phyloP scores from a whole-genome alignment of 2,888 invertebrate species.

The Chrysina gloriosa region DNA sequence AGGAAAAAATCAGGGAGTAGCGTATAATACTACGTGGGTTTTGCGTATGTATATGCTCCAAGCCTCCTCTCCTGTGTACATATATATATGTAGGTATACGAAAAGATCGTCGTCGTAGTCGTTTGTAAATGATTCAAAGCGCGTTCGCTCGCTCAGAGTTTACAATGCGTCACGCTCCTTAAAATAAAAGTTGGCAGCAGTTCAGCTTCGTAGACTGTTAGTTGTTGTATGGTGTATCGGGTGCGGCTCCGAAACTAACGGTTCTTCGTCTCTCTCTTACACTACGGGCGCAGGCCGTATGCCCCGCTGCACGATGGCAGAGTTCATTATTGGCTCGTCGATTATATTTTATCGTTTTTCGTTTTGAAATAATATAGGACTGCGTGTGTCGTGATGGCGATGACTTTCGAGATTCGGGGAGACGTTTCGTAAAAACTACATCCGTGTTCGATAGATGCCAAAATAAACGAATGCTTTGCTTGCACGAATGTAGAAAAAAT shows the following conservation, averaged over 20 bases:
- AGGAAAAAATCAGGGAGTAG: no score
- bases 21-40: background rate
- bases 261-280: constrained; percentile 43
- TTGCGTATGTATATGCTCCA: background rate
- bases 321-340: constrained; percentile 31
- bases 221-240: constrained; percentile 45
- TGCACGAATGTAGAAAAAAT: no score
- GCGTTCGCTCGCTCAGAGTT: constrained; percentile 44
- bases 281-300: constrained; percentile 13
- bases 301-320: background rate
- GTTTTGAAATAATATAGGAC: background rate
- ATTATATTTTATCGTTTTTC: constrained; percentile 15
- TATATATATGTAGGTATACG: background rate
- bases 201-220: constrained; percentile 45
- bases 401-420: background rate
- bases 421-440: no score
- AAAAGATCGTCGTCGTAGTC: constrained; percentile 9
- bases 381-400: no score
- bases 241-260: constrained; percentile 47
- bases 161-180: constrained; percentile 56
- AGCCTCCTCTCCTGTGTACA: background rate
- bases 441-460: no score
- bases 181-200: constrained; percentile 57
- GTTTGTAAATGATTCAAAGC: constrained; percentile 29
- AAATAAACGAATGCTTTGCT: no score